Evolutionary conservation across 2,113 vertebrate species (phyloP), one percentile per base, ranked within the genome.

Genomic region (Ceyx cyanopectus): DNA sequence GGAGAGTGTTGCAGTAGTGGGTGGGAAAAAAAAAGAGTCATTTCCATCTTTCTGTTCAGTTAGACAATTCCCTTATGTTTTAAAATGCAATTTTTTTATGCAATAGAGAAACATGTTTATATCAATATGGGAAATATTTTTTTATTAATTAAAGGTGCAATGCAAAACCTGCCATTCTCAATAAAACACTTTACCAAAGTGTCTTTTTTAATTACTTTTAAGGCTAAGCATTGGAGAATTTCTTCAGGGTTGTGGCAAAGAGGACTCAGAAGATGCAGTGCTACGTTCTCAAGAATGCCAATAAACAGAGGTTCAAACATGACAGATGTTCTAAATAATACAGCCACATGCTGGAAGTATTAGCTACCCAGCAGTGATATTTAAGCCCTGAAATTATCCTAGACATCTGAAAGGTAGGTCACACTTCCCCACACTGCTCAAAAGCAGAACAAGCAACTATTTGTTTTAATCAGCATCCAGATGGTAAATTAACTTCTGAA

Each of bases 61-160:
- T 63, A 18, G 2, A 32, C 5, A 0, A 70, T 57, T 81, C 16
- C n/a, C 2, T 48, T n/a, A 32, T 27, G 20, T 37, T 84, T 69
- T 78, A 63, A 62, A 89, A 43, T 11, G 1, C 23, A 30, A 30
- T 51, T 73, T 74, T 18, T 54, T 51, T 7, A 2, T 41, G 3
- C 17, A 67, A 37, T 24, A 63, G 30, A 83, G 22, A 24, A 60
- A 12, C 7, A 76, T 3, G 7, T 78, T 81, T 20, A 5, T 67
- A 63, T 43, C 61, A 74, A 24, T 20, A 12, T 7, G 37, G 60
- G 54, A 90, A 92, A 92, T 43, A n/a, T 88, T 94, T 97, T 96
- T 98, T 37, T 37, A 37, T 37, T 60, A 40, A 12, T 19, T 40
- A 43, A 32, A 61, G 7, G 9, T 48, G 9, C 22, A 16, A 27